Percentiles rank a stretch among this genome's conserved stretches.
Evolutionary conservation across 1,140 invertebrate species (phyloP).

Genomic region (Heliconius eleuchia): DNA sequence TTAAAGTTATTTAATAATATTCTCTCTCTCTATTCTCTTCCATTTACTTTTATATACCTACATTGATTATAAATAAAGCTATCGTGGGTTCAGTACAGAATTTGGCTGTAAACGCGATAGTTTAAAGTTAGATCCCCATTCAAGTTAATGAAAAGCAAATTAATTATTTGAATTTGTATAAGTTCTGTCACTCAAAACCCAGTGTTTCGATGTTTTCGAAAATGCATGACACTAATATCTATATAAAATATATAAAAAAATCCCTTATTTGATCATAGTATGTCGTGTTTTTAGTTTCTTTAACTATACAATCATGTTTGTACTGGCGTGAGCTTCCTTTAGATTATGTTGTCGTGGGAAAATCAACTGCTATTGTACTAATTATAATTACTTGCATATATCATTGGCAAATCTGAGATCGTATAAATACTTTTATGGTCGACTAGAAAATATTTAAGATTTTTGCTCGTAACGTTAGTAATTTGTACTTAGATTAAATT

Average conservation of each 20-base stretch:
- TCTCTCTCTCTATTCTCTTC: no score
- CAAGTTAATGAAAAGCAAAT: no score
- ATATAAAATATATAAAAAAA: neutral
- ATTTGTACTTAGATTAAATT: neutral
- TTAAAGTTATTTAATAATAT: no score
- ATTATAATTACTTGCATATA: slow-evolving; percentile 20
- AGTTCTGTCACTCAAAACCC: no score
- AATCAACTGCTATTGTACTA: slow-evolving; percentile 18
- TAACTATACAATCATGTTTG: slow-evolving; percentile 7
- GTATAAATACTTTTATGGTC: neutral
- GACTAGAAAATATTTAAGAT: neutral
- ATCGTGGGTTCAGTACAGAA: no score
- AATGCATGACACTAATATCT: neutral
- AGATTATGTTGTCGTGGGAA: slow-evolving; percentile 32
- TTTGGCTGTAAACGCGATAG: no score
- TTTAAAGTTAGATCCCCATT: no score
- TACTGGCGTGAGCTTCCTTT: slow-evolving; percentile 12
- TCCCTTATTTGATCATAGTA: neutral
- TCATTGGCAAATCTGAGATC: neutral
- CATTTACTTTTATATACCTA: no score
- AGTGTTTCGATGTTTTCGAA: no score
- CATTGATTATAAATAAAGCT: no score
- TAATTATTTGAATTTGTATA: no score
- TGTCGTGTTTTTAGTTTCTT: neutral
- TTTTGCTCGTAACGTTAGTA: neutral